Base-by-base conservation (phyloP, 2,888 invertebrate species). In the Blomia tropicalis region DNA sequence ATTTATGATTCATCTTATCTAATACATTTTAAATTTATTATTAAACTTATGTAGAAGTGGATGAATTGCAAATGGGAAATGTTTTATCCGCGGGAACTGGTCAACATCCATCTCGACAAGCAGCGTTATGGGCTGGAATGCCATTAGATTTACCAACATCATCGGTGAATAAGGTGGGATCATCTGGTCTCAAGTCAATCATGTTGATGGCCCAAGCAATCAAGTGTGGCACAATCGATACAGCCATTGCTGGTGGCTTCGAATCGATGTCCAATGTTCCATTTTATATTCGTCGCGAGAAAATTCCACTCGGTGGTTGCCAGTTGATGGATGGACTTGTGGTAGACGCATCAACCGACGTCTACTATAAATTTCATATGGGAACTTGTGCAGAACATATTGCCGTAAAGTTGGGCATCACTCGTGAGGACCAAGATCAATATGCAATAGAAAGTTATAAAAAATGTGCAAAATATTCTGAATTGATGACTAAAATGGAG, bases 191-290 rank as follows among this genome's bases (percentile, higher is more conserved):
- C 89, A 98, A 99, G 75, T 80, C 92, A 0, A 80, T 96, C 4
- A 92, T 92, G 87, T 74, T 98, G 65, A 95, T 87, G 17, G 80
- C 92, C 4, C 96, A 96, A 75, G 83, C 84, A 43, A 77, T 98
- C 17, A 87, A 89, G 79, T 83, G 87, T 66, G 93, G 92, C 0
- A 83, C 87, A 68, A 72, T 73, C 64, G 68, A 72, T 59, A 67
- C 64, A 22, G 30, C 60, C 29, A 59, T 98, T 63, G 96, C 96
- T 63, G 98, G 98, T 65, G 98, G 98, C 60, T 96, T 98, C 95
- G 98, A 98, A 77, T 93, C 92, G 60, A 98, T 98, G 96, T 93
- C 93, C 1, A 95, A 96, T 77, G 93, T 93, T 2, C 98, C 98
- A 1, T 98, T 82, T 76, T 98, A 95, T 74, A 73, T 98, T 75